Evolutionary conservation across 1,140 invertebrate genomes (phyloP).

Genomic region (Papilio xuthus): DNA sequence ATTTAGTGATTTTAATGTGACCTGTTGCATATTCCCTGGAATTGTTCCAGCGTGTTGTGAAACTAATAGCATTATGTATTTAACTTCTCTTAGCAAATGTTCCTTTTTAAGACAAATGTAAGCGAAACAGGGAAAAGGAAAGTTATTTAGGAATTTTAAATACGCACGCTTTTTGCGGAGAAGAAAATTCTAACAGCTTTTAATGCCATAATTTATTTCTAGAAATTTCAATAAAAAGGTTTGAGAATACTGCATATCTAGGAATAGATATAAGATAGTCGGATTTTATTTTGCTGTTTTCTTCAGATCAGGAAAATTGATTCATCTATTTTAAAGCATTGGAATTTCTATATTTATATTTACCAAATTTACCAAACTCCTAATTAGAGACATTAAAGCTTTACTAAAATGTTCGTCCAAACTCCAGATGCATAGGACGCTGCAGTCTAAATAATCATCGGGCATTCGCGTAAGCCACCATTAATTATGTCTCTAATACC

Average conservation of each 20-base stretch:
- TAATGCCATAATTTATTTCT: too few species aligned
- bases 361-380: neutral
- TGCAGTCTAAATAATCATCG: constrained; percentile 48
- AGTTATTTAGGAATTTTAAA: neutral
- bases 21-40: constrained; percentile 37
- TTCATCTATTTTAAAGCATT: too few species aligned
- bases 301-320: too few species aligned
- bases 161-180: neutral
- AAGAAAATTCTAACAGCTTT: neutral
- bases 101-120: neutral
- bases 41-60: constrained; percentile 37
- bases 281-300: too few species aligned
- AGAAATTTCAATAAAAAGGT: too few species aligned
- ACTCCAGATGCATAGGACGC: constrained; percentile 6
- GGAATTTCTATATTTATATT: too few species aligned
- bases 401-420: neutral
- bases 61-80: constrained; percentile 34
- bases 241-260: too few species aligned
- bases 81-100: constrained; percentile 10
- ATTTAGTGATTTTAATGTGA: constrained; percentile 40
- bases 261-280: too few species aligned
- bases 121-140: neutral
- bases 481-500: constrained; percentile 64
- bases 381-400: neutral
- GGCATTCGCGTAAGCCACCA: constrained; percentile 55